Evolutionary conservation across 2,888 invertebrate species (phyloP).

Genomic region (Dicyrtoma fusca): DNA sequence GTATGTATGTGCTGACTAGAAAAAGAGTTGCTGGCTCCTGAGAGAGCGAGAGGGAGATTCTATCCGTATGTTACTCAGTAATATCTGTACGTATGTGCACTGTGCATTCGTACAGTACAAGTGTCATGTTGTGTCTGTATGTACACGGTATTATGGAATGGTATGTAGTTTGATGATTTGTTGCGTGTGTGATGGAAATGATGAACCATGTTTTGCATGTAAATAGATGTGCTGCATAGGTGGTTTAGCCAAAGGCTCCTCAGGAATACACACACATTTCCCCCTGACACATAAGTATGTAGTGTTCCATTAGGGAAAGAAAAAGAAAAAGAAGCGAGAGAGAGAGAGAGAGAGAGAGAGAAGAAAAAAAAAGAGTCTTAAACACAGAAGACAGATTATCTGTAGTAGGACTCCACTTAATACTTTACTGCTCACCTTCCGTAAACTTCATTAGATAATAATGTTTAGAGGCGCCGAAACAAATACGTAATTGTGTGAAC

Average conservation of each 20-base stretch:
- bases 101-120: no score
- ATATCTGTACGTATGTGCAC: no score
- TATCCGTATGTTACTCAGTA: no score
- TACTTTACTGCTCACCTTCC: constrained; percentile 6
- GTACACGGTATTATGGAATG: neutral
- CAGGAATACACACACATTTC: constrained; percentile 8
- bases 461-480: constrained; percentile 12
- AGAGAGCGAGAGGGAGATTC: no score
- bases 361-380: neutral
- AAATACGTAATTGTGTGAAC: no score
- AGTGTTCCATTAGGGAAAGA: constrained; percentile 12
- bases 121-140: neutral
- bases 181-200: constrained; percentile 30
- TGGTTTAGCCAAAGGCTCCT: constrained; percentile 41
- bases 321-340: neutral
- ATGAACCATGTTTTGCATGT: constrained; percentile 37
- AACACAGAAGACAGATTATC: constrained; percentile 13
- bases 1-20: no score
- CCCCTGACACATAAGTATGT: constrained; percentile 4
- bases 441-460: neutral
- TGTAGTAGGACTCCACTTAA: neutral
- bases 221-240: constrained; percentile 35
- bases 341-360: neutral
- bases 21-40: no score
- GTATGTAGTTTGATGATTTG: no score